Conservation (phyloP, 2,113 vertebrate species). For the Gadus macrocephalus region DNA sequence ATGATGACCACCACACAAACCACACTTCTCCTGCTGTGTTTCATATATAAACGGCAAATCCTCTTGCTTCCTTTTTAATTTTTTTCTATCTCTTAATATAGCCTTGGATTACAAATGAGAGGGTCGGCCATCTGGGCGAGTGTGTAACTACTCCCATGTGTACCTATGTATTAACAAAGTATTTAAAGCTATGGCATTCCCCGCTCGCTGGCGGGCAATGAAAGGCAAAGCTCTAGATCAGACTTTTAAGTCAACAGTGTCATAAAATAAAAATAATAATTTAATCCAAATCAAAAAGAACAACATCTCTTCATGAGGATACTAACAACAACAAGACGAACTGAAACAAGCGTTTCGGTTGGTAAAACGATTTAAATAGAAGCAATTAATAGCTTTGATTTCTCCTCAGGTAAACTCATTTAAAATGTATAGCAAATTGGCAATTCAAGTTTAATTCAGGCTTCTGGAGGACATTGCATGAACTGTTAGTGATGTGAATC, state of each 20-base stretch:
- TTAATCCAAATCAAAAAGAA: too few species aligned
- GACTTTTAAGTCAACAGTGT: slow-evolving; percentile 48
- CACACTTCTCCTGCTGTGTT: slow-evolving; percentile 61
- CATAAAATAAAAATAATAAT: slow-evolving; percentile 12
- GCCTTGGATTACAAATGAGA: slow-evolving; percentile 94
- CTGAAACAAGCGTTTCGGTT: too few species aligned
- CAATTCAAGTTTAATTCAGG: too few species aligned
- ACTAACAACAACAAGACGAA: too few species aligned
- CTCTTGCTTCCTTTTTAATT: slow-evolving; percentile 83
- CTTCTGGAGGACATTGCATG: too few species aligned
- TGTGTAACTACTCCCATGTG: slow-evolving; percentile 93
- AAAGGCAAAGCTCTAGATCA: slow-evolving; percentile 39
- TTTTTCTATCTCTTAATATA: slow-evolving; percentile 97
- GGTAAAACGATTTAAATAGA: too few species aligned
- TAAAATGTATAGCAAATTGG: too few species aligned
- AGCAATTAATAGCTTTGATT: too few species aligned
- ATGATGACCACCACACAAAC: slow-evolving; percentile 65
- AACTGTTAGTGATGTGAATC: too few species aligned
- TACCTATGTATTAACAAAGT: slow-evolving; percentile 82
- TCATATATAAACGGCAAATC: slow-evolving; percentile 75
- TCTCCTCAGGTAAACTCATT: too few species aligned
- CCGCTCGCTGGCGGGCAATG: slow-evolving; percentile 49
- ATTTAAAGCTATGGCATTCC: slow-evolving; percentile 71
- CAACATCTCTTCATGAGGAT: too few species aligned
- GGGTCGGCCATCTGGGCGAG: slow-evolving; percentile 89